phyloP scores from a whole-genome alignment of 2,113 vertebrate species.

The Dromiciops gliroides region DNA sequence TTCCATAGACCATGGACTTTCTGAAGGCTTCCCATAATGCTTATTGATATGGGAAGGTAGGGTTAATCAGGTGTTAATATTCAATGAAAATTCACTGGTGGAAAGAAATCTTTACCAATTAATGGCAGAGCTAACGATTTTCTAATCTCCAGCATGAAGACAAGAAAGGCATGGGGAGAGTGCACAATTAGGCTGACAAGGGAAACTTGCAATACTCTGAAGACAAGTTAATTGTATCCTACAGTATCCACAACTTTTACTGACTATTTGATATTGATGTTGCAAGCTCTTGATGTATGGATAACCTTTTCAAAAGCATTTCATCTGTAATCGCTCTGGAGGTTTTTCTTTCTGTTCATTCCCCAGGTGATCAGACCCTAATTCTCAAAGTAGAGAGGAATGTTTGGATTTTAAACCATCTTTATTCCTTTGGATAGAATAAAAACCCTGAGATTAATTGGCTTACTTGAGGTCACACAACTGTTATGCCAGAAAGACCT shows the following conservation, averaged over 20 bases:
- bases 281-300: slow-evolving; percentile 45
- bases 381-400: neutral
- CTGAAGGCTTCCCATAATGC: slow-evolving; percentile 51
- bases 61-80: slow-evolving; percentile 68
- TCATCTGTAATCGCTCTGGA: slow-evolving; percentile 53
- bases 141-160: slow-evolving; percentile 48
- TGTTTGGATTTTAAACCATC: slow-evolving; percentile 41
- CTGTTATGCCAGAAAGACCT: slow-evolving; percentile 32
- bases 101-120: slow-evolving; percentile 67
- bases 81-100: slow-evolving; percentile 61
- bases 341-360: slow-evolving; percentile 59
- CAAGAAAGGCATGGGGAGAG: slow-evolving; percentile 43
- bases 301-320: slow-evolving; percentile 68
- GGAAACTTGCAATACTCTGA: slow-evolving; percentile 49
- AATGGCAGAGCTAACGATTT: slow-evolving; percentile 52
- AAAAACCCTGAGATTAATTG: slow-evolving; percentile 40
- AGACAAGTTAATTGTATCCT: slow-evolving; percentile 69
- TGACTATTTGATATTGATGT: slow-evolving; percentile 64
- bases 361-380: neutral
- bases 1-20: slow-evolving; percentile 59
- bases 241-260: slow-evolving; percentile 45
- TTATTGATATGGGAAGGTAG: slow-evolving; percentile 47
- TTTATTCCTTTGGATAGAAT: slow-evolving; percentile 53
- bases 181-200: slow-evolving; percentile 46
- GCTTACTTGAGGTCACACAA: slow-evolving; percentile 33